Evolutionary conservation across 37 sponge, comb jelly and placozoan genomes (phyloP), one percentile per base, ranked within the genome.

Genomic region (Chondrilla cf. caribensis): DNA sequence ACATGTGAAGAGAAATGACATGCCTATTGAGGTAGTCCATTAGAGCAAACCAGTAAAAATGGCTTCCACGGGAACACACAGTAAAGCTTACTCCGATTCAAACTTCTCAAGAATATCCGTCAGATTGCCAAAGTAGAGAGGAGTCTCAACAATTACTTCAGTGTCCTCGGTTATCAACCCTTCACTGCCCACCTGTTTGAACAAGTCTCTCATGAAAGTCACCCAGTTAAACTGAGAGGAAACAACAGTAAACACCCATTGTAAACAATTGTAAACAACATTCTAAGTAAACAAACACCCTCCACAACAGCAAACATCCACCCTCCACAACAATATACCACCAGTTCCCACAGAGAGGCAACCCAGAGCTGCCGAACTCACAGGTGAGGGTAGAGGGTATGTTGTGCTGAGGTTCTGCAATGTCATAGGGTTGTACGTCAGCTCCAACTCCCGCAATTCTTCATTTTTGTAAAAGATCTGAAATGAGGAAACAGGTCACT

Each of bases 221-320:
- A 21, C 17, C 86, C 86, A 86, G 36, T 86, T 31, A 18, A 72
- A 86, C 86, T 86, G n/a, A n/a, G n/a, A n/a, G n/a, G n/a, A n/a
- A n/a, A 51, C 8, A 39, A 39, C 39, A 77, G 1, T 22, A 22
- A 9, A 8, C 7, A 77, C 51, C 40, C 43, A 33, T n/a, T 41
- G 21, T 8, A 79, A 24, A 26, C 11, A 5, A 6, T 42, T 18
- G 38, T 29, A 3, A 9, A 3, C 38, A 22, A 31, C 57, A 18
- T 2, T 57, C 31, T 26, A 38, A 32, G 2, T 32, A 79, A n/a
- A n/a, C n/a, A n/a, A n/a, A n/a, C n/a, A n/a, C n/a, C n/a, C n/a
- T n/a, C n/a, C n/a, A n/a, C n/a, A n/a, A n/a, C n/a, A n/a, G n/a
- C n/a, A n/a, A n/a, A n/a, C n/a, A n/a, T n/a, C n/a, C n/a, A n/a